Conservation (phyloP, 2,888 invertebrate genomes). For the Syritta pipiens region DNA sequence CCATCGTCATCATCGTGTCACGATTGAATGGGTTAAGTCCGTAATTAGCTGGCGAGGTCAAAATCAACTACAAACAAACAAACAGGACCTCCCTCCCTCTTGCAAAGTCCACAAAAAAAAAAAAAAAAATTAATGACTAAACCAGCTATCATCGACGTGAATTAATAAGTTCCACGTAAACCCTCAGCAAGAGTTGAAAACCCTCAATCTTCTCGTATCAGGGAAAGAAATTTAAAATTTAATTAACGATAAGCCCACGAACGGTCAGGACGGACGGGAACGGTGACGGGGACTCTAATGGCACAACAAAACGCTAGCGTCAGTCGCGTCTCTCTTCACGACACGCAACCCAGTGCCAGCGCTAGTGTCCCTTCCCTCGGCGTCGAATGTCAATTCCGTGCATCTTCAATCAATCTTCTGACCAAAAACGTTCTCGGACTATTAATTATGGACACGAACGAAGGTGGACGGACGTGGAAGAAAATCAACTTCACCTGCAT, state of each 20-base stretch:
- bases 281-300: too few species aligned
- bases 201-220: constrained; percentile 41
- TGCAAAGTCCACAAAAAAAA: too few species aligned
- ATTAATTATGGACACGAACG: constrained; percentile 45
- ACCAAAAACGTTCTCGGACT: neutral
- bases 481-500: constrained; percentile 50
- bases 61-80: neutral
- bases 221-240: constrained; percentile 55
- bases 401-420: constrained; percentile 55
- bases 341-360: constrained; percentile 41
- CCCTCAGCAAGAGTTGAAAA: neutral
- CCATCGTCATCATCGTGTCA: constrained; percentile 29
- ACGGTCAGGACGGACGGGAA: too few species aligned
- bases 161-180: constrained; percentile 59
- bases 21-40: constrained; percentile 27
- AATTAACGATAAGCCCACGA: constrained; percentile 41
- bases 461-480: neutral
- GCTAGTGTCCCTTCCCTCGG: too few species aligned
- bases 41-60: constrained; percentile 51
- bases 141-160: constrained; percentile 56
- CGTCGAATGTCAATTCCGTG: constrained; percentile 48
- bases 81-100: constrained; percentile 7
- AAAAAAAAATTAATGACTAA: constrained; percentile 39
- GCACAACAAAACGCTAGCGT: neutral
- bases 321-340: too few species aligned